Base-by-base conservation (phyloP, 1,140 invertebrate species). In the Magallana ariakensis region DNA sequence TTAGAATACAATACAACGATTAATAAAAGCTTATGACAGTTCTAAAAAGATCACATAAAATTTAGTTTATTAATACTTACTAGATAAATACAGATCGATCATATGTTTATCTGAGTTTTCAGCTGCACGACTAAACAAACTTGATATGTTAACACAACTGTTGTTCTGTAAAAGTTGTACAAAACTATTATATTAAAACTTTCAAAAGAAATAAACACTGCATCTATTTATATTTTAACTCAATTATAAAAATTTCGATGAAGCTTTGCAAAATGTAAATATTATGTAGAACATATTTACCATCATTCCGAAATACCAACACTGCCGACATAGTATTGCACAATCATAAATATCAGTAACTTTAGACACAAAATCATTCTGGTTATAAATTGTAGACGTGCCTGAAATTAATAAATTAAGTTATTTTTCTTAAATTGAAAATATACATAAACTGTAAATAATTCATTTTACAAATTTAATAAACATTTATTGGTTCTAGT, bases 231-330 rank as follows among this genome's bases (percentile, higher is more conserved):
- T 46, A 0, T 46, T 46, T 5, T 46, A 46, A 46, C 5, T 46
- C 33, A n/a, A n/a, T n/a, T n/a, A 46, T 46, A 46, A 46, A 46
- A 46, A 46, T 46, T 46, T 2, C 3, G 33, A 46, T 2, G 33
- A 0, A 46, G 5, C 0, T 46, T 46, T 5, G 33, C 33, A 46
- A 46, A 46, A 46, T 46, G 33, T 46, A 2, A 46, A 46, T 46
- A 46, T 5, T 4, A 46, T 46, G 0, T 46, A 46, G n/a, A 46
- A 4, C 33, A 46, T 46, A 75, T 26, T 9, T 33, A 75, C 66
- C 22, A 13, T 75, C 33, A 75, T 26, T 75, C 66, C 66, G 15
- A 75, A 75, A 75, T 75, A 75, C 66, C 66, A 75, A 26, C 66
- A 75, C 0, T 75, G 6, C 33, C 33, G 22, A 75, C 66, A 75